These are phyloP conservation scores for Rhagoletis pomonella DNA, from an alignment of 1,140 invertebrate species.

Conservation along the genomic window DNA sequence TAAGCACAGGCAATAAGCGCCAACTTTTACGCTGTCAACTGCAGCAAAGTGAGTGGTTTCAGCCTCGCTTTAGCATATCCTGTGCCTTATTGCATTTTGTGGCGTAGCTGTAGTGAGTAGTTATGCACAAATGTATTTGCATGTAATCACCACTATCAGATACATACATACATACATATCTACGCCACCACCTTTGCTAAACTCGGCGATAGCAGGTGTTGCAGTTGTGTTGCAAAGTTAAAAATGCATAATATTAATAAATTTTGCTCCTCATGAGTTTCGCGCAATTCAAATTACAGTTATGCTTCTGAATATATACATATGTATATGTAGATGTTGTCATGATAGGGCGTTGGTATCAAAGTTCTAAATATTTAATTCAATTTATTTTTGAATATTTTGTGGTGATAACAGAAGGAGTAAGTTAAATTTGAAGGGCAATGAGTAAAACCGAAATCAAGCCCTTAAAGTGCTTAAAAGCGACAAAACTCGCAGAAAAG, in stretches of 20 bases:
- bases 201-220: background rate
- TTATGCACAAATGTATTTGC: background rate
- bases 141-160: background rate
- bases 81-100: background rate
- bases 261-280: background rate
- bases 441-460: no score
- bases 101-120: background rate
- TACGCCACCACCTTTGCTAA: background rate
- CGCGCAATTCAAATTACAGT: no score
- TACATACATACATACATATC: background rate
- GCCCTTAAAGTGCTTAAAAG: no score
- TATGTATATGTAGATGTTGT: no score
- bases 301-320: no score
- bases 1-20: slow-evolving; percentile 38
- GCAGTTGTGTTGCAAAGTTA: slow-evolving; percentile 15
- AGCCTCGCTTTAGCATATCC: slow-evolving; percentile 20
- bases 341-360: no score
- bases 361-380: no score
- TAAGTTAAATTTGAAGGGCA: no score
- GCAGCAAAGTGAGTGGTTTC: background rate
- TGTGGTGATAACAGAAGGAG: no score
- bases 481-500: no score
- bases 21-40: slow-evolving; percentile 44
- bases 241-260: slow-evolving; percentile 40
- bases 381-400: no score